Evolutionary conservation across 2,113 vertebrate species (phyloP), one percentile per base, ranked within the genome.

Genomic region (Apodemus speciosus): DNA sequence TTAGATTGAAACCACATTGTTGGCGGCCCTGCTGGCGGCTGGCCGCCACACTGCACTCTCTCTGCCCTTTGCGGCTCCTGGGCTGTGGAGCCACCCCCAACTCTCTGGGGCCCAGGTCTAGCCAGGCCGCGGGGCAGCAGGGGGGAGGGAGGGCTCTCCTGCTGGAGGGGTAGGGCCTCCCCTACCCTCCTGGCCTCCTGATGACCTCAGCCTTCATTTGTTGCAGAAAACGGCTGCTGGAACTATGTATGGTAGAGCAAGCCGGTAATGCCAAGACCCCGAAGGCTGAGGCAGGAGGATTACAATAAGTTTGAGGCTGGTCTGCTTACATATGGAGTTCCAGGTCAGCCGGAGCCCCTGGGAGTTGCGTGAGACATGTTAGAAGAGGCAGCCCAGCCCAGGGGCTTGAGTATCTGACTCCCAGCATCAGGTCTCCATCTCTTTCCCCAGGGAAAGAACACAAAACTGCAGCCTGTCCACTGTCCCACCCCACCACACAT

Each of bases 1-100:
- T 90, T 96, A 62, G 72, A 97, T 96, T 93, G 96, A 96, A 98
- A 98, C 96, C 97, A 96, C 95, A 95, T 97, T 97, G 97, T 90
- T 84, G 40, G 21, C 32, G 72, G 86, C 83, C 91, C 68, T 14
- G 56, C 86, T 56, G 95, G 94, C 86, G 60, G 94, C 94, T 90
- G 2, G 49, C 94, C 86, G 6, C 23, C 49, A 73, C 1, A 0
- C 94, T 96, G 94, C 80, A 73, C 93, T 95, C 91, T 71, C 43
- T 0, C 25, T 87, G 94, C 94, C 96, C 95, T 95, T n/a, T n/a
- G 95, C 3, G 5, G 93, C 93, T 92, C 85, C 94, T 0, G 25
- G 79, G 53, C 81, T 60, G 90, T 85, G 91, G 0, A 38, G 81
- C 71, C 77, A 69, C 89, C 88, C 71, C 76, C 38, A 25, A 2